phyloP scores from a whole-genome alignment of 2,888 invertebrate species.

The Agriopis marginaria region DNA sequence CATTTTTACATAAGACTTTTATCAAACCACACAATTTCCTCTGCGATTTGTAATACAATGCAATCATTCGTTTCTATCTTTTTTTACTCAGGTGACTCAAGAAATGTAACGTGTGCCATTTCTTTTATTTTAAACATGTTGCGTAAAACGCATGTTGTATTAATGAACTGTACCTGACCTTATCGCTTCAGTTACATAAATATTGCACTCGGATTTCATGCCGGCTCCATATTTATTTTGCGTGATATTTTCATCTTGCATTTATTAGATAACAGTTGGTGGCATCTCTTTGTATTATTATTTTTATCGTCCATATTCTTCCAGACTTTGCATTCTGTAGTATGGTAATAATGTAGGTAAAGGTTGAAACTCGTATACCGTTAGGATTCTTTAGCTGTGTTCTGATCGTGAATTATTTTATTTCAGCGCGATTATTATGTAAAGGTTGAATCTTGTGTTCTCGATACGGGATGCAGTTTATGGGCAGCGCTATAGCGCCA shows the following conservation, averaged over 20 bases:
- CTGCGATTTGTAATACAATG: slow-evolving; percentile 29
- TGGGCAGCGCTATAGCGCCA: slow-evolving; percentile 56
- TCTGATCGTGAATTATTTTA: neutral
- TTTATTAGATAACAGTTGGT: slow-evolving; percentile 10
- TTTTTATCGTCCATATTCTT: neutral
- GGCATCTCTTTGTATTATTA: slow-evolving; percentile 7
- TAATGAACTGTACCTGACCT: slow-evolving; percentile 58
- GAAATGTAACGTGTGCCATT: slow-evolving; percentile 42
- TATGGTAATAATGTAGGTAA: neutral
- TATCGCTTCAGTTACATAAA: slow-evolving; percentile 59
- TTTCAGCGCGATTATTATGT: slow-evolving; percentile 33
- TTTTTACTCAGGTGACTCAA: slow-evolving; percentile 46
- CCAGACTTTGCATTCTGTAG: neutral
- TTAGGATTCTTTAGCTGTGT: neutral
- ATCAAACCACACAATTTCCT: slow-evolving; percentile 33
- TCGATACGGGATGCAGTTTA: slow-evolving; percentile 51
- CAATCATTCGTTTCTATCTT: slow-evolving; percentile 32
- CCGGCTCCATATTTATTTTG: slow-evolving; percentile 35
- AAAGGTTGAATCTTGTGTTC: slow-evolving; percentile 44
- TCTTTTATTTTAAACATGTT: slow-evolving; percentile 47
- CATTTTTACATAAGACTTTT: slow-evolving; percentile 25
- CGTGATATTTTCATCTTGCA: slow-evolving; percentile 28
- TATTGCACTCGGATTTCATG: slow-evolving; percentile 51
- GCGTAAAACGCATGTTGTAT: slow-evolving; percentile 49
- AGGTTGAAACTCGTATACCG: too few species aligned